Evolutionary conservation across 2,888 invertebrate genomes (phyloP).

Genomic region (Lacanobia oleracea): DNA sequence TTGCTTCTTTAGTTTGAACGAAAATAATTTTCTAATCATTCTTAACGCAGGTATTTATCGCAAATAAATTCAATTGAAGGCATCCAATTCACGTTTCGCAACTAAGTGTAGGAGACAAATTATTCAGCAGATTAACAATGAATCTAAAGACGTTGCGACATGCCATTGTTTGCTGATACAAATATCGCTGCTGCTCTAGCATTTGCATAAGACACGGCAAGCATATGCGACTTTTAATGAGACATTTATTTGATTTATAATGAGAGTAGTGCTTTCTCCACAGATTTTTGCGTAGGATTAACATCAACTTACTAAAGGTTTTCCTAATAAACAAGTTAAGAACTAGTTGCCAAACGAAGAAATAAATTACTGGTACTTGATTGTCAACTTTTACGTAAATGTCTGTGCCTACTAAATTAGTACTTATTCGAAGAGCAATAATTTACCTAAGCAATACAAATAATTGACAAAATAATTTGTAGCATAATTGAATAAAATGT

Average conservation of each 20-base stretch:
- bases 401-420: neutral
- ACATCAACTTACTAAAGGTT: neutral
- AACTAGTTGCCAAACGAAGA: neutral
- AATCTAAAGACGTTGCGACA: constrained; percentile 78
- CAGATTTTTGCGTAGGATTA: neutral
- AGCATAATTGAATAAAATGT: constrained; percentile 26
- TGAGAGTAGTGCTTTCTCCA: constrained; percentile 24
- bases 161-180: constrained; percentile 79
- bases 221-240: constrained; percentile 45
- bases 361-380: constrained; percentile 26
- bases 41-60: constrained; percentile 33
- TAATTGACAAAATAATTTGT: constrained; percentile 16
- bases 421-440: neutral
- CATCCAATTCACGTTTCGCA: constrained; percentile 64
- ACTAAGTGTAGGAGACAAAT: constrained; percentile 82
- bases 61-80: constrained; percentile 56
- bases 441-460: constrained; percentile 12
- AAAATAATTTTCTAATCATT: constrained; percentile 29
- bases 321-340: neutral
- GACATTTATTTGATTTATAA: constrained; percentile 49
- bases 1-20: constrained; percentile 27
- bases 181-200: constrained; percentile 68
- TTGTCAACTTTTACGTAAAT: constrained; percentile 17
- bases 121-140: constrained; percentile 80
- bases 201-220: constrained; percentile 65